Evolutionary conservation across 1,140 invertebrate species (phyloP).

Genomic region (Neotoxoptera formosana): DNA sequence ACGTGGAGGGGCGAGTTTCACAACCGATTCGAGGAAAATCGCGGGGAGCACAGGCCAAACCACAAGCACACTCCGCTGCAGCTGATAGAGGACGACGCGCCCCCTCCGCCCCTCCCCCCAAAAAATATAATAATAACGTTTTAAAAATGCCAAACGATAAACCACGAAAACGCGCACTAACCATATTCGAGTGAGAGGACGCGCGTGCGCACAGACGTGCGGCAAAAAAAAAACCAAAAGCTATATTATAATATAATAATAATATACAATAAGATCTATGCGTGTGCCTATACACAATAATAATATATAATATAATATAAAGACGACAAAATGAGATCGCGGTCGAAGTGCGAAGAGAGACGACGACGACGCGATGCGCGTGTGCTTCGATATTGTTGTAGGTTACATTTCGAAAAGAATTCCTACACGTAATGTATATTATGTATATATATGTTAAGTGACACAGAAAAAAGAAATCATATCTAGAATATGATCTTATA

Average conservation of each 20-base stretch:
- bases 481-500: conserved; percentile 38
- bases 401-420: conserved; percentile 5
- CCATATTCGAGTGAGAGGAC: not conserved
- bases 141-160: not conserved
- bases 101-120: no score
- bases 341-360: not conserved
- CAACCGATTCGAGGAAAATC: no score
- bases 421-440: not conserved
- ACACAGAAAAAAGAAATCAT: conserved; percentile 26
- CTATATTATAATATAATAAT: not conserved
- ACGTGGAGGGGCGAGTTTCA: no score
- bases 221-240: not conserved
- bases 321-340: not conserved
- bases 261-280: not conserved
- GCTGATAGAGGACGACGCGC: not conserved
- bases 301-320: not conserved
- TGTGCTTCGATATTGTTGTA: conserved; percentile 39
- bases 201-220: not conserved
- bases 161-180: not conserved
- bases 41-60: no score
- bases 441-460: not conserved
- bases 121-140: no score
- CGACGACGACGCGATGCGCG: not conserved
- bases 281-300: not conserved
- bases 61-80: not conserved